phyloP scores from a whole-genome alignment of 2,113 vertebrate species.

The Capreolus pygargus region DNA sequence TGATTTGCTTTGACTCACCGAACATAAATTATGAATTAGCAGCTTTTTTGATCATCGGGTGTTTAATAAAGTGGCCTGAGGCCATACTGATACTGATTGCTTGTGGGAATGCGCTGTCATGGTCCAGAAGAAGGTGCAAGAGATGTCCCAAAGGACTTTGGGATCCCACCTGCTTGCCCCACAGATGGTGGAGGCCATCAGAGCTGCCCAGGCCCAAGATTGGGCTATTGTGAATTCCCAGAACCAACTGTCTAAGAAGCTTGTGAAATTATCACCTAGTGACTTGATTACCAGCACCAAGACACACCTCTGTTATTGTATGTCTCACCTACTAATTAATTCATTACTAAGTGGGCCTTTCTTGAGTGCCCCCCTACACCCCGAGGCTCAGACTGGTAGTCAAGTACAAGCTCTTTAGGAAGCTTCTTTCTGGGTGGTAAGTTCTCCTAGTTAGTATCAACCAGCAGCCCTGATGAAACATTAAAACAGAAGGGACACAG shows the following conservation, averaged over 20 bases:
- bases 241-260: background rate
- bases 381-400: background rate
- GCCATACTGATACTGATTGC: accelerated
- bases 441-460: background rate
- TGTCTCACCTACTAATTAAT: background rate
- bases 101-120: accelerated
- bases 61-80: background rate
- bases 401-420: background rate
- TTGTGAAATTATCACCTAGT: background rate
- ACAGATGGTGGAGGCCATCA: too few relatives aligned
- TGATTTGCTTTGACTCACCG: background rate
- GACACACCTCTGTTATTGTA: background rate
- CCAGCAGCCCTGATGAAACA: background rate
- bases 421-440: background rate
- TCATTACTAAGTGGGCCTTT: background rate
- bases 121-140: background rate
- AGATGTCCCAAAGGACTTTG: background rate
- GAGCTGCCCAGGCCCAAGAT: background rate
- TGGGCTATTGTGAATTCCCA: background rate
- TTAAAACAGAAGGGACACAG: background rate
- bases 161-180: background rate
- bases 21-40: too few relatives aligned
- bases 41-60: background rate
- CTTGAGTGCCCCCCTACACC: background rate
- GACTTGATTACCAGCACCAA: background rate